Percentiles rank a stretch among this genome's conserved stretches.
Evolutionary conservation across 2,113 vertebrate species (phyloP).

Genomic region (Carollia perspicillata): DNA sequence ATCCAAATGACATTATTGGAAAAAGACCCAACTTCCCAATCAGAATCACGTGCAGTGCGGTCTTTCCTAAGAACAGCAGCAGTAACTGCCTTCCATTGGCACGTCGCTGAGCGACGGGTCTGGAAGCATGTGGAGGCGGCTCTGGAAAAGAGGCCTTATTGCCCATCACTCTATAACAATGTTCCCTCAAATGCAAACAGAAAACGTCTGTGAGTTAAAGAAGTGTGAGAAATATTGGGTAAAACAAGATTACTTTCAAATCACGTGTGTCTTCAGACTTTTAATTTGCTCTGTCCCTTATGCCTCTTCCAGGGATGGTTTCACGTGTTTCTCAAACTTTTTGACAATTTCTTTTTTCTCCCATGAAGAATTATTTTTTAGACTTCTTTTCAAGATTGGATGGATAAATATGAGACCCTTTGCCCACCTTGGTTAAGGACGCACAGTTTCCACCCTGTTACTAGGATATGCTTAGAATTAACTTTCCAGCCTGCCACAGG

Average conservation of each 20-base stretch:
- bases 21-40: background rate
- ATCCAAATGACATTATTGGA: background rate
- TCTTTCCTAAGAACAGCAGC: background rate
- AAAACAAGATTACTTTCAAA: background rate
- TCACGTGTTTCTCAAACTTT: background rate
- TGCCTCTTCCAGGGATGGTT: background rate
- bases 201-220: background rate
- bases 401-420: background rate
- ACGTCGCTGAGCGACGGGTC: background rate
- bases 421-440: background rate
- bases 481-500: background rate
- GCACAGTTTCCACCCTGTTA: background rate
- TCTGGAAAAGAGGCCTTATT: background rate
- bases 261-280: background rate
- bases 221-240: background rate
- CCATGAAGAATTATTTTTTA: background rate
- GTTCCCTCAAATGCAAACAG: background rate
- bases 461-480: slow-evolving; percentile 16
- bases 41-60: background rate
- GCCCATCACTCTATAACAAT: background rate
- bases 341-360: background rate
- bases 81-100: background rate
- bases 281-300: background rate
- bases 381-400: background rate
- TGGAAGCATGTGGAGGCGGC: background rate